Conservation (phyloP, 2,113 vertebrate species). For the Montifringilla adamsi region DNA sequence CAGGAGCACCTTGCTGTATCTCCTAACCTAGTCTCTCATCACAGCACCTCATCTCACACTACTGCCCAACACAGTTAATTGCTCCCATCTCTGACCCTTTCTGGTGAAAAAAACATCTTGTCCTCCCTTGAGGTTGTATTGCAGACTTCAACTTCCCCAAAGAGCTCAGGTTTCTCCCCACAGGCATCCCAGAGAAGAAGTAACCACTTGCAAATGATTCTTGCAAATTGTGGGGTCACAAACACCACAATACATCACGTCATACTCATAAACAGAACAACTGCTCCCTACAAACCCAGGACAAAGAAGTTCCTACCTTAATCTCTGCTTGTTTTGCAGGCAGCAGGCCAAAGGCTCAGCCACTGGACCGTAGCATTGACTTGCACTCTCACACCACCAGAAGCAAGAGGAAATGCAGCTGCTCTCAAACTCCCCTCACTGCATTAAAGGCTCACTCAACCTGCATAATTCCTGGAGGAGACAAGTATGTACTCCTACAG, state of each 20-base stretch:
- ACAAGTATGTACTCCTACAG: fast-evolving
- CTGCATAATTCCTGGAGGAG: neutral
- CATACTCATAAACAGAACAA: neutral
- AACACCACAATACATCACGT: neutral
- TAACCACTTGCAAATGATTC: neutral
- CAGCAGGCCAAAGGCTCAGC: neutral
- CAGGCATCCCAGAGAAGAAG: neutral
- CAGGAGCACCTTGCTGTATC: neutral
- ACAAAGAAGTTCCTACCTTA: neutral
- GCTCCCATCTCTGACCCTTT: neutral
- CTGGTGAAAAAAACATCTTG: neutral
- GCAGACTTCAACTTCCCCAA: neutral
- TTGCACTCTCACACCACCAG: neutral
- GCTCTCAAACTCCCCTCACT: neutral
- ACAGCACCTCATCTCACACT: neutral
- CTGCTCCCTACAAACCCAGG: neutral
- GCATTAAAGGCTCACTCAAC: neutral
- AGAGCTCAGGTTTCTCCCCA: neutral
- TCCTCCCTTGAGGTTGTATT: neutral
- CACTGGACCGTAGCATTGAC: neutral
- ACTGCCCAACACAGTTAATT: neutral
- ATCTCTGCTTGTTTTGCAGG: neutral
- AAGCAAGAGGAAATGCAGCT: neutral
- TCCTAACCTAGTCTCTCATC: neutral
- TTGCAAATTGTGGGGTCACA: neutral